These are phyloP conservation scores for Lepidochitona cinerea DNA, from an alignment of 2,888 invertebrate genomes.

Conservation along the genomic window DNA sequence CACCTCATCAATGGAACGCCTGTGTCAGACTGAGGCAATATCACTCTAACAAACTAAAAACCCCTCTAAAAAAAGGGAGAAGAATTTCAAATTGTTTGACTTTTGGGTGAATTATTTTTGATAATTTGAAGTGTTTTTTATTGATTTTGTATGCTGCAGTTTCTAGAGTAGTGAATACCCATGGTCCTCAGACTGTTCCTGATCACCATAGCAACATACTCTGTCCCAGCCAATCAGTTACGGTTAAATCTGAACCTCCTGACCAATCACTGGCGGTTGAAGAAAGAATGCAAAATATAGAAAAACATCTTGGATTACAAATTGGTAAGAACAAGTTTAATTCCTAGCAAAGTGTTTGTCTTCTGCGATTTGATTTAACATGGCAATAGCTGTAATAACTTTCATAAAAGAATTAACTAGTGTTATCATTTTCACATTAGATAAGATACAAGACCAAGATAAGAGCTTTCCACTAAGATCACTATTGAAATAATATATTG, in stretches of 20 bases:
- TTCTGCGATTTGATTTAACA: no score
- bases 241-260: background rate
- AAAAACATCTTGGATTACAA: constrained; percentile 74
- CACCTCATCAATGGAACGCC: no score
- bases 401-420: no score
- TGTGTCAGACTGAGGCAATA: no score
- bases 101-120: background rate
- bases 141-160: constrained; percentile 30
- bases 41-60: no score
- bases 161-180: constrained; percentile 65
- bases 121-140: background rate
- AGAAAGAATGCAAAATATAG: constrained; percentile 79
- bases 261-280: constrained; percentile 74
- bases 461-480: no score
- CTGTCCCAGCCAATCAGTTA: background rate
- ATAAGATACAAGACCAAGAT: no score
- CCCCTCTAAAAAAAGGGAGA: no score
- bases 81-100: background rate
- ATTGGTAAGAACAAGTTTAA: background rate
- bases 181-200: constrained; percentile 66
- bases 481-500: no score
- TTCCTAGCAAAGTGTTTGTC: no score
- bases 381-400: no score
- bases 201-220: background rate
- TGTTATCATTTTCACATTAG: no score